Base-by-base conservation (phyloP, 2,888 invertebrate genomes). In the Drosophila mulleri region DNA sequence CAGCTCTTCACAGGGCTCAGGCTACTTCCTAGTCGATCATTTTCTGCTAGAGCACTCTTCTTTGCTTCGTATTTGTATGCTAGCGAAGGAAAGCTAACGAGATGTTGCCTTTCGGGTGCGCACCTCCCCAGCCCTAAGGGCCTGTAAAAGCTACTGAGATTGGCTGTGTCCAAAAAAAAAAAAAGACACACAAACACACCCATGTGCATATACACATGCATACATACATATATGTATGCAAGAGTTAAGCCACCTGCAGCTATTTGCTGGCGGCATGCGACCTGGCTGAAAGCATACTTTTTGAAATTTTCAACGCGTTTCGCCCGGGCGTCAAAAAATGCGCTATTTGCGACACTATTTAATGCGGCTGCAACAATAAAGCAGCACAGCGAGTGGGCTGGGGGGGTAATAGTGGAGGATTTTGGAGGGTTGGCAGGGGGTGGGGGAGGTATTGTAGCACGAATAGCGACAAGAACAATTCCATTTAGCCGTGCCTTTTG, bases 321-420 rank as follows among this genome's bases (percentile, higher is more conserved):
- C 41, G 57, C 50, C 16, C 44, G 47, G 79, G 84, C 82, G 80
- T 74, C 68, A 62, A 78, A 78, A 83, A 81, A 65, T 81, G 79
- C 79, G 69, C 84, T 72, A 82, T 84, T 82, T 67, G 62, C 82
- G 82, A 82, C 84, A 81, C 84, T 78, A 71, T 83, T 81, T 74
- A 81, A 78, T 74, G 50, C 37, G 64, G 29, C 52, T 56, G 42
- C 29, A 54, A 32, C 45, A 70, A 42, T 32, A 50, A 32, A 18
- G 32, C 16, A 48, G 23, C 45, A 23, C 20, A 9, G 35, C 9
- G 20, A 12, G 45, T 14, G 2, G 14, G 37, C 29, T 1, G 8
- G 29, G 8, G 7, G 12, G 12, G 12, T 8, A 29, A 29, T 29
- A 8, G 29, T 1, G 23, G 14, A 2, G 1, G 44, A 5, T n/a